Evolutionary conservation across 2,797 vertebrate species (phyloP).

Genomic region (Labeo calbasu): DNA sequence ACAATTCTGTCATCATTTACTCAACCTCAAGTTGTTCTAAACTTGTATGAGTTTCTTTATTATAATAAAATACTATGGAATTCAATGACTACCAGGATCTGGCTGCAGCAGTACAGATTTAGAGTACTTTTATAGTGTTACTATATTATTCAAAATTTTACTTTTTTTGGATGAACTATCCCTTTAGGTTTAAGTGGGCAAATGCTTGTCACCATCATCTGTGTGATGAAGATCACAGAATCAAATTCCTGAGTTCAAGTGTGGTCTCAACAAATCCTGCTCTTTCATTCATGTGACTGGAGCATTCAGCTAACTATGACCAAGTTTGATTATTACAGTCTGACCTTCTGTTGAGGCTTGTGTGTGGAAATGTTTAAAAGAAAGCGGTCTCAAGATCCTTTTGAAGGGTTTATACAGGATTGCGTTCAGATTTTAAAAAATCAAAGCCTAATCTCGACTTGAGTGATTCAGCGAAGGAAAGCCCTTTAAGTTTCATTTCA

Average conservation of each 20-base stretch:
- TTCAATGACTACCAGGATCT: background rate
- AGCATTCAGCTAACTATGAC: slow-evolving; percentile 9
- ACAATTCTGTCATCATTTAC: background rate
- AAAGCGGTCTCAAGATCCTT: slow-evolving; percentile 20
- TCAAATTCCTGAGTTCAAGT: slow-evolving; percentile 7
- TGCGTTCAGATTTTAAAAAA: slow-evolving; percentile 14
- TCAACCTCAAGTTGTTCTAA: background rate
- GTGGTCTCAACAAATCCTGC: slow-evolving; percentile 22
- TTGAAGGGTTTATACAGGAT: slow-evolving; percentile 34
- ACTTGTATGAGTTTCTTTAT: background rate
- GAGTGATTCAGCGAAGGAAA: background rate
- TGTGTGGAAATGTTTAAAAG: slow-evolving; percentile 25
- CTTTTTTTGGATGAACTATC: background rate
- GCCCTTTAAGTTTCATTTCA: background rate
- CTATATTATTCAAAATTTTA: background rate
- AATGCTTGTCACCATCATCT: background rate
- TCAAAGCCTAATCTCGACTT: slow-evolving; percentile 25
- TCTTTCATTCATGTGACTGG: slow-evolving; percentile 19
- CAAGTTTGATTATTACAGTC: slow-evolving; percentile 22
- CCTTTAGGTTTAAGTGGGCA: background rate
- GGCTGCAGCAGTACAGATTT: too few relatives aligned
- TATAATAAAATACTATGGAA: background rate
- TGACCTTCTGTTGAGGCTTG: slow-evolving; percentile 30
- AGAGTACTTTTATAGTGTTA: too few relatives aligned
- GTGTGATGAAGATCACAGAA: slow-evolving; percentile 4